Conservation (phyloP, 2,888 invertebrate genomes). For the Thecophora atra region DNA sequence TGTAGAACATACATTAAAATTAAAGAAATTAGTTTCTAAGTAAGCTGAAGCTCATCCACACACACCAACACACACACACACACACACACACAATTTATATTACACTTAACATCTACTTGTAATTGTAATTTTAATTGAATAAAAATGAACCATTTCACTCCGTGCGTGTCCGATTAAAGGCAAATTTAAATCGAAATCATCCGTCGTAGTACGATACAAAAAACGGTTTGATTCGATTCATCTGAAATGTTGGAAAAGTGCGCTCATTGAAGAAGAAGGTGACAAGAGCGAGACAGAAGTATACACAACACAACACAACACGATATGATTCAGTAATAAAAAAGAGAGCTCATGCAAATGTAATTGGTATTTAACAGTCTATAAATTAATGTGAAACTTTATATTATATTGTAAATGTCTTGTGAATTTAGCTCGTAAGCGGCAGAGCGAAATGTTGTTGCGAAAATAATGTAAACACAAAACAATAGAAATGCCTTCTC, state of each 20-base stretch:
- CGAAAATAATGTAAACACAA: slow-evolving; percentile 27
- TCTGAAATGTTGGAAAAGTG: too few species aligned
- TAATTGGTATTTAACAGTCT: too few species aligned
- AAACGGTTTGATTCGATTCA: too few species aligned
- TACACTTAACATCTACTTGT: background rate
- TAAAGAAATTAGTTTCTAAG: background rate
- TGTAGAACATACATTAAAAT: slow-evolving; percentile 7
- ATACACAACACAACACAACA: too few species aligned
- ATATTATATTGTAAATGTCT: slow-evolving; percentile 20
- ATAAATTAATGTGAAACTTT: slow-evolving; percentile 13
- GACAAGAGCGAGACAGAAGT: background rate
- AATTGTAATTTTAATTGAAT: slow-evolving; percentile 8
- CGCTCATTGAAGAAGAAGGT: background rate
- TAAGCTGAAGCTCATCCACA: background rate
- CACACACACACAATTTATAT: slow-evolving; percentile 1
- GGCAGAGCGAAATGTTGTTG: slow-evolving; percentile 25
- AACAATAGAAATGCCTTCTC: slow-evolving; percentile 12
- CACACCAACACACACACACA: background rate
- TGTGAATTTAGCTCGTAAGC: slow-evolving; percentile 12
- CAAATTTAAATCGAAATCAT: background rate
- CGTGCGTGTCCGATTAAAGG: background rate
- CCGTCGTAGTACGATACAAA: too few species aligned
- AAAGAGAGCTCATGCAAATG: too few species aligned
- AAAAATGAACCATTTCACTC: background rate
- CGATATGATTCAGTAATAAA: too few species aligned